Evolutionary conservation across 2,888 invertebrate genomes (phyloP).

Genomic region (Amphipoea lucens): DNA sequence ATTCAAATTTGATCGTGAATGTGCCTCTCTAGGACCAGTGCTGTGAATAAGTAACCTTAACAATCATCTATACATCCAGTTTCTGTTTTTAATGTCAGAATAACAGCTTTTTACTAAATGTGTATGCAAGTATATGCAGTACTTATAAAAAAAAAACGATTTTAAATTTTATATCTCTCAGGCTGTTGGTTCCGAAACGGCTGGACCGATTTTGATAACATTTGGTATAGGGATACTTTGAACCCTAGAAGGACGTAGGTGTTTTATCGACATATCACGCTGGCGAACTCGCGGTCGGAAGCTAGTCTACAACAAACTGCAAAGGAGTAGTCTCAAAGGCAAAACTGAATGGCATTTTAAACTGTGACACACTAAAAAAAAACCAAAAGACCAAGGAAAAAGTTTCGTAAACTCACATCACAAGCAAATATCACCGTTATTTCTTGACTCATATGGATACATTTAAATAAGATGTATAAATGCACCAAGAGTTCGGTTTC

Average conservation of each 20-base stretch:
- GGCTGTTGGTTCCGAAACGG: not conserved
- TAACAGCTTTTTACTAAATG: too few relatives aligned
- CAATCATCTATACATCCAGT: not conserved
- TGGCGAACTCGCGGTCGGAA: not conserved
- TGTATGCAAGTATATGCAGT: too few relatives aligned
- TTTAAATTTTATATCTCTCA: too few relatives aligned
- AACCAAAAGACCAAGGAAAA: constrained; percentile 15
- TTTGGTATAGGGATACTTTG: too few relatives aligned
- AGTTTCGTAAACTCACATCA: not conserved
- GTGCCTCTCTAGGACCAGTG: not conserved
- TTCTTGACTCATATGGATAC: not conserved
- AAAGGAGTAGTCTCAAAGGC: not conserved
- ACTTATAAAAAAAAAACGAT: too few relatives aligned
- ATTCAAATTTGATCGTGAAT: too few relatives aligned
- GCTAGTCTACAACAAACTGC: not conserved
- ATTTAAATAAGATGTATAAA: constrained; percentile 17
- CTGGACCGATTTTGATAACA: not conserved
- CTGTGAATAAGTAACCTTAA: not conserved
- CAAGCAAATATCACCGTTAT: constrained; percentile 25
- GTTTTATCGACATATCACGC: too few relatives aligned
- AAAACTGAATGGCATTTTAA: not conserved
- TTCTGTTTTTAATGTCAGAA: too few relatives aligned
- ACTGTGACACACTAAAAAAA: constrained; percentile 10
- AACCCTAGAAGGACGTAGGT: too few relatives aligned
- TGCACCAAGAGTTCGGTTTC: not conserved